Conservation (phyloP, 2,888 invertebrate species). For the Nematopogon swammerdamellus region DNA sequence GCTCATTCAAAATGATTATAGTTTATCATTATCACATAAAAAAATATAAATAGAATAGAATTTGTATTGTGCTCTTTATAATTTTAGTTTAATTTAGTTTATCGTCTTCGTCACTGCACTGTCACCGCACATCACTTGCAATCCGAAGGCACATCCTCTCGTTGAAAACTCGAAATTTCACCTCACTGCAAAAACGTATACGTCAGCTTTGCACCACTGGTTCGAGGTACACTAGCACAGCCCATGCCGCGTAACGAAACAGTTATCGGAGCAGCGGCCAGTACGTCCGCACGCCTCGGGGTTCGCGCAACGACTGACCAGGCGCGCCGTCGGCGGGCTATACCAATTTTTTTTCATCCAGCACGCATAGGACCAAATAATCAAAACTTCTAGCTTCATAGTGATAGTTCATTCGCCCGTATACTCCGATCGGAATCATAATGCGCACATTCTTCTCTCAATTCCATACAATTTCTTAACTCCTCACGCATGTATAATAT, state of each 20-base stretch:
- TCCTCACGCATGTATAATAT: no score
- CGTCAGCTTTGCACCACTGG: conserved; percentile 17
- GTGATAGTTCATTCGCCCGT: conserved; percentile 48
- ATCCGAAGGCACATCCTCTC: neutral
- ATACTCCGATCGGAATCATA: neutral
- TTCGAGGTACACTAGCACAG: neutral
- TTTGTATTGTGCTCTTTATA: no score
- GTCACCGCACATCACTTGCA: neutral
- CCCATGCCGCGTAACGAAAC: neutral
- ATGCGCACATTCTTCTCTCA: neutral
- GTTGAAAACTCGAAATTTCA: no score
- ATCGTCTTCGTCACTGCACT: neutral
- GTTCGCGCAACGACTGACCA: conserved; percentile 33
- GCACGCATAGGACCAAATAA: conserved; percentile 29
- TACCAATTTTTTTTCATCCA: conserved; percentile 45
- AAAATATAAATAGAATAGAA: no score
- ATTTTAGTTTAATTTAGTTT: no score
- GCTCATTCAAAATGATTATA: no score
- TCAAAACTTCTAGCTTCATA: conserved; percentile 38
- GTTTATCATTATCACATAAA: no score
- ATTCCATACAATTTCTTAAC: no score
- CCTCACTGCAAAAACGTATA: conserved; percentile 51
- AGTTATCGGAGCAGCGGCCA: no score
- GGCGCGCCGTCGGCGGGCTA: conserved; percentile 38
- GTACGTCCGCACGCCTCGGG: neutral